These are phyloP conservation scores for Chromis chromis DNA, from an alignment of 2,797 vertebrate genomes.

Conservation along the genomic window DNA sequence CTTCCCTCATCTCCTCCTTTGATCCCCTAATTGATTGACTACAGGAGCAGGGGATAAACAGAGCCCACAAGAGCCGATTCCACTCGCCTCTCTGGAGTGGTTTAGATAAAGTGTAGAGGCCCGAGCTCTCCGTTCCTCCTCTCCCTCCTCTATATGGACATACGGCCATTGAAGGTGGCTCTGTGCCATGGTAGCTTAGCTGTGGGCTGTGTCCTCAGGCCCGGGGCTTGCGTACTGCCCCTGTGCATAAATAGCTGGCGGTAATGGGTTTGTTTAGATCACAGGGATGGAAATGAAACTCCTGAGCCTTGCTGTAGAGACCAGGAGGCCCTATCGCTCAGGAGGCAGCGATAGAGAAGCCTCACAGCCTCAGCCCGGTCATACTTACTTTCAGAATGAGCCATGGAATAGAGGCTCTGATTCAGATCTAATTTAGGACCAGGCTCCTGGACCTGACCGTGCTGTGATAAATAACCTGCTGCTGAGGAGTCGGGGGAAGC, in stretches of 20 bases:
- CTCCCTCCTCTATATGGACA: conserved; percentile 68
- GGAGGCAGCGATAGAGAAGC: conserved; percentile 71
- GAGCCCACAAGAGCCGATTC: conserved; percentile 85
- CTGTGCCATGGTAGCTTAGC: conserved; percentile 85
- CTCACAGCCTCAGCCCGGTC: conserved; percentile 63
- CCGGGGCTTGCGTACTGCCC: conserved; percentile 72
- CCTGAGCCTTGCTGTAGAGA: conserved; percentile 78
- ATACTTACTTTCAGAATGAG: conserved; percentile 71
- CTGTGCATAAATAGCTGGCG: conserved; percentile 69
- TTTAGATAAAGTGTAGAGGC: conserved; percentile 84
- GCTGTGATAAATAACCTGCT: conserved; percentile 68
- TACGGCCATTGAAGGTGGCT: conserved; percentile 80
- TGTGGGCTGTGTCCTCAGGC: conserved; percentile 75
- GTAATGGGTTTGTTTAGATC: conserved; percentile 90
- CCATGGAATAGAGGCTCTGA: conserved; percentile 71
- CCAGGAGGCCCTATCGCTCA: conserved; percentile 80
- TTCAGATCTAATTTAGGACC: conserved; percentile 81
- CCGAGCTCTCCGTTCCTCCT: conserved; percentile 62
- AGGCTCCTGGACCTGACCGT: conserved; percentile 62
- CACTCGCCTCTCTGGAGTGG: conserved; percentile 82
- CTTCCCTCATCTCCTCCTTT: conserved; percentile 83
- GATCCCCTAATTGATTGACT: conserved; percentile 89
- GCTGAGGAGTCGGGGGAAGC: conserved; percentile 57
- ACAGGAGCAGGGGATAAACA: conserved; percentile 86
- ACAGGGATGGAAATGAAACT: conserved; percentile 87